phyloP scores from a whole-genome alignment of 2,888 invertebrate species.

The Lissocephala sabroskyi region DNA sequence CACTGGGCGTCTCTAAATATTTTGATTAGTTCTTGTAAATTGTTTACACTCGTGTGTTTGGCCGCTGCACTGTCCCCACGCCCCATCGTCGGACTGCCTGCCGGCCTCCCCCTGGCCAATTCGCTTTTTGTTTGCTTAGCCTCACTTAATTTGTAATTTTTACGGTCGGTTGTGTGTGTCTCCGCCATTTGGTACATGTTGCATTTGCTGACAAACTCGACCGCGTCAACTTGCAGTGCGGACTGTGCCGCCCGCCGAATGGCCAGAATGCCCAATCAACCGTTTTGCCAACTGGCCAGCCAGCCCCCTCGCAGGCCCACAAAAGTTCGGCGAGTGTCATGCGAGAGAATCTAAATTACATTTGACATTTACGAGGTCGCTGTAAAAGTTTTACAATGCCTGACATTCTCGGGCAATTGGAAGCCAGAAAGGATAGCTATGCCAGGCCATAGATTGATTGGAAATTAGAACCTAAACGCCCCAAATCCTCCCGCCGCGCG shows the following conservation, averaged over 20 bases:
- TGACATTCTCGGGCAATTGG: conserved; percentile 53
- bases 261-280: conserved; percentile 49
- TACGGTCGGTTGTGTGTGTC: conserved; percentile 22
- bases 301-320: too few relatives aligned
- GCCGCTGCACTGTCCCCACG: too few relatives aligned
- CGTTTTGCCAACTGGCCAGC: conserved; percentile 5
- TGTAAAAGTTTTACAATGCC: conserved; percentile 67
- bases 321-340: conserved; percentile 30
- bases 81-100: too few relatives aligned
- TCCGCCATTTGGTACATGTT: conserved; percentile 53
- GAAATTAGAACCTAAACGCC: conserved; percentile 19
- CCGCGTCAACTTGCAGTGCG: background rate
- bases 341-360: conserved; percentile 66
- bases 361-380: conserved; percentile 66
- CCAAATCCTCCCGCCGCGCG: conserved; percentile 1
- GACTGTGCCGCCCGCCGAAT: background rate
- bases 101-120: conserved; percentile 1
- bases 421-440: too few relatives aligned
- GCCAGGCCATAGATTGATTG: conserved; percentile 30
- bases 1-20: conserved; percentile 44
- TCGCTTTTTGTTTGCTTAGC: conserved; percentile 38
- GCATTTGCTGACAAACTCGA: conserved; percentile 48
- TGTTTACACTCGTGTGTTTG: conserved; percentile 41
- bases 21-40: conserved; percentile 59
- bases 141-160: conserved; percentile 49